Percentiles rank a stretch among this genome's conserved stretches.
phyloP scores from a whole-genome alignment of 2,888 invertebrate genomes.

The Conistra vaccinii region DNA sequence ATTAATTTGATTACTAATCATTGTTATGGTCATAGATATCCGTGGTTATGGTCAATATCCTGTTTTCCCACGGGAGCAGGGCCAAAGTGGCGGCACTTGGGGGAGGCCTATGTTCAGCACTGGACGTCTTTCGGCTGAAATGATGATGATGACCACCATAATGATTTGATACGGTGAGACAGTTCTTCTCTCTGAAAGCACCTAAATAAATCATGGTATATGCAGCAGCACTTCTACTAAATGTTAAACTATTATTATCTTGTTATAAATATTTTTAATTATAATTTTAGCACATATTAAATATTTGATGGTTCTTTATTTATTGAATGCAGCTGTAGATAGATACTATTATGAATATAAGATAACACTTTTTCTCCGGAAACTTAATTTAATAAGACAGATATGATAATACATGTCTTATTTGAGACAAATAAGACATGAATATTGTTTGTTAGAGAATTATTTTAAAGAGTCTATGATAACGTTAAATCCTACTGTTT shows the following conservation, averaged over 20 bases:
- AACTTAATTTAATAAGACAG: not conserved
- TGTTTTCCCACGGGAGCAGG: not conserved
- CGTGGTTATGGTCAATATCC: too few relatives aligned
- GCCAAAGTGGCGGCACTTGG: not conserved
- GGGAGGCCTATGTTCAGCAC: not conserved
- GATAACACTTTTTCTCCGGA: not conserved
- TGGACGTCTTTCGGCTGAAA: not conserved
- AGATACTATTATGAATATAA: not conserved
- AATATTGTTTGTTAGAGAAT: not conserved
- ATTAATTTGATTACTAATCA: not conserved
- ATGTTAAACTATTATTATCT: conserved; percentile 27
- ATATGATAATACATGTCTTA: not conserved
- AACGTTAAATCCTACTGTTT: not conserved
- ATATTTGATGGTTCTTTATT: not conserved
- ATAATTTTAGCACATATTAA: conserved; percentile 12
- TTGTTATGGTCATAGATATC: too few relatives aligned
- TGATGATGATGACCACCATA: not conserved
- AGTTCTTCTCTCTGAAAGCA: not conserved
- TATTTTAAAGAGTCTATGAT: not conserved
- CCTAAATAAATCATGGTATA: conserved; percentile 1
- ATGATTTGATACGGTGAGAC: not conserved
- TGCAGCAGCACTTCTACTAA: conserved; percentile 31
- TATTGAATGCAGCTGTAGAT: conserved; percentile 8
- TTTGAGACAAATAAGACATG: conserved; percentile 7
- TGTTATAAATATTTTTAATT: conserved; percentile 28